Conservation (phyloP, 2,113 vertebrate species). For the Mus pahari region DNA sequence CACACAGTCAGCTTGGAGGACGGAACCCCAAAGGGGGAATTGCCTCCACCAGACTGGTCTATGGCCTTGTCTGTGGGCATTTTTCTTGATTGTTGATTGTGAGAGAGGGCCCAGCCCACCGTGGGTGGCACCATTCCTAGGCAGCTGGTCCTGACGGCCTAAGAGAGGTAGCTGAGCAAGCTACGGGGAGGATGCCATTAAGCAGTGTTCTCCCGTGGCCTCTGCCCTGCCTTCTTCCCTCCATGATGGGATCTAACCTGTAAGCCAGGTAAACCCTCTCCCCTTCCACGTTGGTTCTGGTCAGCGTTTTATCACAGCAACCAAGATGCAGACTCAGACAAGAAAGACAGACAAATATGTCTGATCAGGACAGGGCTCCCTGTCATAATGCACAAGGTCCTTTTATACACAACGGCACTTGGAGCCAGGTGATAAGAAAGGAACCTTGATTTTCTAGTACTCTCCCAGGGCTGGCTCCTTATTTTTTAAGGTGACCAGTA, state of each 20-base stretch:
- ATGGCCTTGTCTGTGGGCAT: background rate
- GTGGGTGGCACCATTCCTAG: background rate
- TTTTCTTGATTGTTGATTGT: background rate
- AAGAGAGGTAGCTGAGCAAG: background rate
- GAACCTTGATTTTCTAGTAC: background rate
- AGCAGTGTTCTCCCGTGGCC: background rate
- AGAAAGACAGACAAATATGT: background rate
- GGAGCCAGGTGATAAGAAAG: background rate
- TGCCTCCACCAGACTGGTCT: background rate
- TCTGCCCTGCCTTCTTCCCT: background rate
- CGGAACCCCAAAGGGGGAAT: background rate
- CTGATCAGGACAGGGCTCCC: background rate
- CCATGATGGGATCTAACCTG: background rate
- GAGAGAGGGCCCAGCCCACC: background rate
- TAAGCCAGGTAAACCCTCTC: background rate
- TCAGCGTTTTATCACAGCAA: background rate
- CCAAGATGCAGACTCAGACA: background rate
- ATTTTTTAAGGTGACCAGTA: background rate
- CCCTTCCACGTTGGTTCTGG: background rate
- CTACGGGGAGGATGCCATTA: background rate
- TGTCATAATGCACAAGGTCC: background rate
- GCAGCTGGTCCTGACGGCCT: background rate
- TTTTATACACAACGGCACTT: background rate
- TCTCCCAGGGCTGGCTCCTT: background rate
- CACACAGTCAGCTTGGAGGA: background rate